A percentile compares a stretch with the other conserved stretches of the same genome.
These are phyloP conservation scores for Prietella phreatophila DNA, from an alignment of 2,113 vertebrate genomes.

Conservation along the genomic window DNA sequence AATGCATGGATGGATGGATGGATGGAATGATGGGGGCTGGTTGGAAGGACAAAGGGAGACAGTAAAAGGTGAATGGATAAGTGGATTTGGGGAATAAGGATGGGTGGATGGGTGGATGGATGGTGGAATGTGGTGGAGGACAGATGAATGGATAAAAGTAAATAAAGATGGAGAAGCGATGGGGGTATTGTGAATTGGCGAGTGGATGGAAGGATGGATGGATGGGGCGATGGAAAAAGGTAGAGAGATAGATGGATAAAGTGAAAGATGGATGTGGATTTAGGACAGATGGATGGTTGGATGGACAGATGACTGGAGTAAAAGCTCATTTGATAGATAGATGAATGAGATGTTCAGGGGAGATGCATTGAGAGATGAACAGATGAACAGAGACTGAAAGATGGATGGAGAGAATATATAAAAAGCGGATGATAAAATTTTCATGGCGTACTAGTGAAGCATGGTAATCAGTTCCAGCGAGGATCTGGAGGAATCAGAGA, in stretches of 20 bases:
- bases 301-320: background rate
- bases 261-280: background rate
- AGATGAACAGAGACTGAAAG: background rate
- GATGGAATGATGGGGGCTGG: background rate
- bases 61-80: background rate
- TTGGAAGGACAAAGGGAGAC: too few relatives aligned
- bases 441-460: background rate
- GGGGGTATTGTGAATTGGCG: background rate
- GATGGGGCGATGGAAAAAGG: background rate
- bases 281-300: background rate
- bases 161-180: background rate
- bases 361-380: background rate
- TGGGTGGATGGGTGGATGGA: background rate
- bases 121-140: background rate
- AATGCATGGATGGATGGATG: background rate
- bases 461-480: background rate
- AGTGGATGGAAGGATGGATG: background rate
- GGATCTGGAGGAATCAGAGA: background rate
- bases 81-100: background rate
- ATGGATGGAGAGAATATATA: background rate
- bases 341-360: background rate
- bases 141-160: background rate
- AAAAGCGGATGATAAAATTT: background rate
- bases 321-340: background rate
- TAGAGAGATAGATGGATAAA: background rate